phyloP scores from a whole-genome alignment of 2,113 vertebrate species.

The Oryzias melastigma region DNA sequence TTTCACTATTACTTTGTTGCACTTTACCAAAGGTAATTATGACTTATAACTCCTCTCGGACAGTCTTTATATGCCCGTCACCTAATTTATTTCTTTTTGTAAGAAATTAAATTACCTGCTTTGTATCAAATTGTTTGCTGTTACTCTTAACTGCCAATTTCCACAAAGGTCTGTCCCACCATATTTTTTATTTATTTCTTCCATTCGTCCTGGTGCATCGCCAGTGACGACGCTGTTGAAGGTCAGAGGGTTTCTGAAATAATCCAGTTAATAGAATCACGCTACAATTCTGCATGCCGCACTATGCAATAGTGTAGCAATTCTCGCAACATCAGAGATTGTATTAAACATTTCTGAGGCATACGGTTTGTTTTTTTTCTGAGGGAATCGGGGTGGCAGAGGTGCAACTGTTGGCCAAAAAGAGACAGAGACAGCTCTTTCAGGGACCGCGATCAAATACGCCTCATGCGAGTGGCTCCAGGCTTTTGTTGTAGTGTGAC shows the following conservation, averaged over 20 bases:
- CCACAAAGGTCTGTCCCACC: constrained; percentile 25
- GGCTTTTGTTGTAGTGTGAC: constrained; percentile 63
- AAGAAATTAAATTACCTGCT: too few relatives aligned
- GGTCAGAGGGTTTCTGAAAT: constrained; percentile 57
- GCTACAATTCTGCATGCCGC: constrained; percentile 26
- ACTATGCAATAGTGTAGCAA: constrained; percentile 30
- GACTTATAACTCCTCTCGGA: too few relatives aligned
- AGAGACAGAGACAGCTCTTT: constrained; percentile 49
- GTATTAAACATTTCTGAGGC: constrained; percentile 41
- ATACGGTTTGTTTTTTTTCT: constrained; percentile 36
- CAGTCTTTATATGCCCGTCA: too few relatives aligned
- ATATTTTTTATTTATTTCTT: constrained; percentile 19
- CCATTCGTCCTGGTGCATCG: constrained; percentile 41
- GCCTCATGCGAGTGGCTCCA: constrained; percentile 46
- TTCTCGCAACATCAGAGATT: constrained; percentile 46
- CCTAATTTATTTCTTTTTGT: too few relatives aligned
- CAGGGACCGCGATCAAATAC: constrained; percentile 61
- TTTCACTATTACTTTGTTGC: too few relatives aligned
- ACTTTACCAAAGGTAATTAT: too few relatives aligned
- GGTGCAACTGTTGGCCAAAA: constrained; percentile 32
- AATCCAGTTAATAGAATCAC: constrained; percentile 60
- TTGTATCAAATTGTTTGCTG: constrained; percentile 1
- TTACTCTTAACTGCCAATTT: constrained; percentile 44
- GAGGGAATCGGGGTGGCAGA: constrained; percentile 38
- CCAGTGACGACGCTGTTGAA: constrained; percentile 43